Evolutionary conservation across 2,113 vertebrate species (phyloP), one percentile per base, ranked within the genome.

Genomic region (Albula glossodonta): DNA sequence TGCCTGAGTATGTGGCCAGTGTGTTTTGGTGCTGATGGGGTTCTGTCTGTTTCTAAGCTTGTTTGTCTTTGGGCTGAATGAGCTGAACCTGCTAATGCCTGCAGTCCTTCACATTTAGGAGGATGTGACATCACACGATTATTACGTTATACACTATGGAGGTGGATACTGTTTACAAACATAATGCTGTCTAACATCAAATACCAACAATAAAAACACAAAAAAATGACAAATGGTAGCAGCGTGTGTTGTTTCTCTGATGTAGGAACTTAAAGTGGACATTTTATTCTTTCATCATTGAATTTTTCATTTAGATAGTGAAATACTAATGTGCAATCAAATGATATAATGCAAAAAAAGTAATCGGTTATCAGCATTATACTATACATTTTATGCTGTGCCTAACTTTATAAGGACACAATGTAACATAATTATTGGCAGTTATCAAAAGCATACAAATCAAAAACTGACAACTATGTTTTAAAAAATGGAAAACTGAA

Each of bases 141-240:
- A 80, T 84, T 56, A 87, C 86, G 89, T 91, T 91, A 41, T 41
- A 92, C 93, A 93, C 92, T 92, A 92, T 57, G 60, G 91, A 92
- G 81, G 87, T 90, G 80, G 87, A 88, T 88, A 88, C 88, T 90
- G 89, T 89, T 90, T 89, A 86, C 89, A 84, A 88, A 85, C 88
- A 84, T 88, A 89, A 81, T 80, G 11, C 83, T 83, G 74, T 89
- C 90, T 86, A 70, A 85, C 89, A 90, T 91, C 83, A 89, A 89
- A 87, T 90, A 91, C 87, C 12, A 91, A 89, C 90, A 88, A 88
- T 90, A 89, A 87, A 95, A 95, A 89, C 82, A 88, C 95, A 95
- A 89, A 83, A 87, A 89, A 82, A 87, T 84, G 87, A 83, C 53
- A 88, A 5, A 19, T n/a, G 13, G 19, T 6, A 25, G 25, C 70